These are phyloP conservation scores for Leptodirus hochenwartii DNA, from an alignment of 2,888 invertebrate species.

Conservation along the genomic window DNA sequence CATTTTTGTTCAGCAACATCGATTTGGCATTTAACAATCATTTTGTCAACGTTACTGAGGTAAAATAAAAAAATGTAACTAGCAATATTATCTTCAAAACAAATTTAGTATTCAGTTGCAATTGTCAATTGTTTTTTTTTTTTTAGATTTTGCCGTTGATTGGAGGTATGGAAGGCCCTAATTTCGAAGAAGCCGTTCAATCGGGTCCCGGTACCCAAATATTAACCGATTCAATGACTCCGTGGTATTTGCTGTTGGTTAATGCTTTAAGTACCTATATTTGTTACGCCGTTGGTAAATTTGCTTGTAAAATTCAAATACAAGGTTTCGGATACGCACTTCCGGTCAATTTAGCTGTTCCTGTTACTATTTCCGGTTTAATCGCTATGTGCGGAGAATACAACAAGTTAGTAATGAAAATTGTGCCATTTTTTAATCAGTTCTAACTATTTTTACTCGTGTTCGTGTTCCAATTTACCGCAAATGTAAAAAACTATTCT, in stretches of 20 bases:
- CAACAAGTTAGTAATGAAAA: conserved; percentile 15
- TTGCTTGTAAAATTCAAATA: conserved; percentile 76
- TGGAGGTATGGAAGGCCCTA: conserved; percentile 17
- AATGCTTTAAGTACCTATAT: conserved; percentile 49
- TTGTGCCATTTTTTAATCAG: neutral
- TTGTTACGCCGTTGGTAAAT: conserved; percentile 51
- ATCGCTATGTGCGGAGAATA: conserved; percentile 47
- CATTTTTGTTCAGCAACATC: conserved; percentile 31
- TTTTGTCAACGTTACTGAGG: conserved; percentile 29
- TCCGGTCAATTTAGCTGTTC: conserved; percentile 60
- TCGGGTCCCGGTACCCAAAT: conserved; percentile 12
- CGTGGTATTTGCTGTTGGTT: conserved; percentile 42
- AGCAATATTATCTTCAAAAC: too few relatives aligned
- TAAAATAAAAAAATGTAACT: conserved; percentile 9
- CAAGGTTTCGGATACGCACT: conserved; percentile 76
- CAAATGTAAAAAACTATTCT: conserved; percentile 29
- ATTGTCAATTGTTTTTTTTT: too few relatives aligned
- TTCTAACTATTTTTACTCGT: neutral
- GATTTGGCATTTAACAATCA: conserved; percentile 32
- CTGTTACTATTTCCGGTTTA: conserved; percentile 49
- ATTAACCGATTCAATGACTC: conserved; percentile 17
- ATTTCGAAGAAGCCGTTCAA: conserved; percentile 17
- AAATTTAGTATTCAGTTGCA: too few relatives aligned
- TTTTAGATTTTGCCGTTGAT: conserved; percentile 31
- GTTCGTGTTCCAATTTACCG: conserved; percentile 15